Evolutionary conservation across 2,797 vertebrate species (phyloP).

Genomic region (Gymnoscopelus microlampas): DNA sequence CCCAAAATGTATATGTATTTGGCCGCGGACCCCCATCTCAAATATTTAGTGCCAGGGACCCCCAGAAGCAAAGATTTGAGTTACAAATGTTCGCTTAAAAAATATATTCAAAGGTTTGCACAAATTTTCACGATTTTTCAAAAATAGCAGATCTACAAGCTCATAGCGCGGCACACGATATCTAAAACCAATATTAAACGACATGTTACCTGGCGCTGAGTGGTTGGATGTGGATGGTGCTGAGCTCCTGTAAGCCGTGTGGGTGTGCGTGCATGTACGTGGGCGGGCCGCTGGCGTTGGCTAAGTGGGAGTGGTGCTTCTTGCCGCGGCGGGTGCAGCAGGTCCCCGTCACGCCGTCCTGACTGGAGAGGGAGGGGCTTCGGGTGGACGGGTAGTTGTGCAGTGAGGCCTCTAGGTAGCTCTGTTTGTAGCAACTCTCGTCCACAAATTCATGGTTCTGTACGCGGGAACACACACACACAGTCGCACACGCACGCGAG

Average conservation of each 20-base stretch:
- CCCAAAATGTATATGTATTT: too few species aligned
- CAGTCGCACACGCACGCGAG: too few species aligned
- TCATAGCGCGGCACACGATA: too few species aligned
- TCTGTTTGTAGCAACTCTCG: constrained; percentile 96
- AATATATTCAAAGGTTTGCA: too few species aligned
- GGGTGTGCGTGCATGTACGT: constrained; percentile 83
- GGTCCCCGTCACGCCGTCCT: constrained; percentile 86
- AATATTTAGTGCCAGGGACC: too few species aligned
- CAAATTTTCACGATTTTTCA: too few species aligned
- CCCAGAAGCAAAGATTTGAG: too few species aligned
- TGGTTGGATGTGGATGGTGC: constrained; percentile 95
- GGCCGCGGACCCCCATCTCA: too few species aligned
- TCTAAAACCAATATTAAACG: too few species aligned
- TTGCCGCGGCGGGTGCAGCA: constrained; percentile 94
- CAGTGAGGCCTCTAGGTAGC: constrained; percentile 93
- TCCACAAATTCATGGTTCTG: constrained; percentile 99
- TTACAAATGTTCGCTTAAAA: too few species aligned
- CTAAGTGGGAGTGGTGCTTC: constrained; percentile 88
- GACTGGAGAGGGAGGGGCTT: constrained; percentile 93
- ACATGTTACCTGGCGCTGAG: too few species aligned
- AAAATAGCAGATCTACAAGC: too few species aligned
- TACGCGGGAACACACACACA: neutral
- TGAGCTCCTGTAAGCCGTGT: constrained; percentile 96
- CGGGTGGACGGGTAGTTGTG: constrained; percentile 88
- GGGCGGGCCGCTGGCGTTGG: constrained; percentile 85